A percentile compares a stretch with the other conserved stretches of the same genome.
Conservation (phyloP, 1,140 invertebrate genomes). For the Hylaeus anthracinus region DNA sequence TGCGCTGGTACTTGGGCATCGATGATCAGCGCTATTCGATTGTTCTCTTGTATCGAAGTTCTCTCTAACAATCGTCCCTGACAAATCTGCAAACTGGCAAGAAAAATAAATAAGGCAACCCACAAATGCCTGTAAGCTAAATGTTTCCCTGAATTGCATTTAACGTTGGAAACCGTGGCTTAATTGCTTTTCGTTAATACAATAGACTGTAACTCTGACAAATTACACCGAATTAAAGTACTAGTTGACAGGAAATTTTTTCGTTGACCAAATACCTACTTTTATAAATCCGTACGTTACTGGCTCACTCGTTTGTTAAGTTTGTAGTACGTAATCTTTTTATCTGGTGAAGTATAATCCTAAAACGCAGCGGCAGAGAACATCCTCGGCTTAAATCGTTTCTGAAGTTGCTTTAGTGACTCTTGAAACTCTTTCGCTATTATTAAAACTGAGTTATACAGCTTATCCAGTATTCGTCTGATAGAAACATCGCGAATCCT, state of each 20-base stretch:
- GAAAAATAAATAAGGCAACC: background rate
- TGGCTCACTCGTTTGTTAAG: background rate
- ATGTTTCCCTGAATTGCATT: constrained; percentile 16
- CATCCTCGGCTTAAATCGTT: no score
- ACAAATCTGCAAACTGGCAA: constrained; percentile 1
- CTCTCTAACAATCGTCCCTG: background rate
- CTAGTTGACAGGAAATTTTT: background rate
- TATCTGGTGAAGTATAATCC: no score
- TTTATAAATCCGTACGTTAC: background rate
- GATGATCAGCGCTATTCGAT: constrained; percentile 14
- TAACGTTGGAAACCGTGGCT: background rate
- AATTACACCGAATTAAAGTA: constrained; percentile 3
- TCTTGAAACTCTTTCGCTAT: no score
- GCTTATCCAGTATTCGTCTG: no score
- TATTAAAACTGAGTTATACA: no score
- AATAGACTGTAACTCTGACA: no score
- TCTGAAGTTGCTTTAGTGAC: no score
- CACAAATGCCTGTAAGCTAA: background rate
- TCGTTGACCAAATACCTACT: background rate
- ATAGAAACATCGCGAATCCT: no score
- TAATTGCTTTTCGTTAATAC: constrained; percentile 8
- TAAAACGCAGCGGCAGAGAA: no score
- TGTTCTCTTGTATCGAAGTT: background rate
- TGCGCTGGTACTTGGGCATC: background rate
- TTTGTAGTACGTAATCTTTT: background rate